A percentile compares a stretch with the other conserved stretches of the same genome.
Evolutionary conservation across 2,113 vertebrate species (phyloP).

Genomic region (Aptenodytes patagonicus): DNA sequence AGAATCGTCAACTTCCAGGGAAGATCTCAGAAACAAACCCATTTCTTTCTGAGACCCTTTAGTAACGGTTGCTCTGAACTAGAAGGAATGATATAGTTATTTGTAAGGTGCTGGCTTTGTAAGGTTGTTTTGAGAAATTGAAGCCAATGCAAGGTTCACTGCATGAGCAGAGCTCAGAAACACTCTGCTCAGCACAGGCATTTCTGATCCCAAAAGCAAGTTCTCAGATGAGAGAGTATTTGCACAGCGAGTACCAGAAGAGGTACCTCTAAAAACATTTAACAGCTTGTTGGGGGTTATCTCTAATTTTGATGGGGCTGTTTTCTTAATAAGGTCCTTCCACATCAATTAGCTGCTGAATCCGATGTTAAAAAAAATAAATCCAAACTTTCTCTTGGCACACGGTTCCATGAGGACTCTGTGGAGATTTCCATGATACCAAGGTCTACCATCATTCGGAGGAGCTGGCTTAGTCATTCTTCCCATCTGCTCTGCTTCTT

Average conservation of each 20-base stretch:
- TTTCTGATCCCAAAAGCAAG: neutral
- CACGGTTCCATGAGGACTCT: neutral
- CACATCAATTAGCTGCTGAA: constrained; percentile 22
- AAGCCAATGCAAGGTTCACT: neutral
- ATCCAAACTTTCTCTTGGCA: constrained; percentile 20
- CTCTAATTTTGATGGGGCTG: constrained; percentile 18
- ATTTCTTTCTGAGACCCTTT: neutral
- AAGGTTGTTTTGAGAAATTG: neutral
- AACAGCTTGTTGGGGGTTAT: constrained; percentile 35
- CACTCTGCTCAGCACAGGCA: neutral
- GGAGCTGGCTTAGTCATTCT: constrained; percentile 60
- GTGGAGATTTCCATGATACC: constrained; percentile 38
- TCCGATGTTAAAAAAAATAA: neutral
- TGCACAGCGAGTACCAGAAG: neutral
- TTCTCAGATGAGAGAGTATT: neutral
- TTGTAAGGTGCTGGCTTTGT: neutral
- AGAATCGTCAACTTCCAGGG: neutral
- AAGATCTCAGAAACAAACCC: neutral
- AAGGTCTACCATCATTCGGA: constrained; percentile 14
- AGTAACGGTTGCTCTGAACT: neutral
- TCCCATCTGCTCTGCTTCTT: constrained; percentile 62
- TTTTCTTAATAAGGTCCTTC: constrained; percentile 36
- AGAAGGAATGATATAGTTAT: neutral
- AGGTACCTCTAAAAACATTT: neutral
- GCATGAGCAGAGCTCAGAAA: neutral